Conservation (phyloP, 2,888 invertebrate genomes). For the Adelphocoris suturalis region DNA sequence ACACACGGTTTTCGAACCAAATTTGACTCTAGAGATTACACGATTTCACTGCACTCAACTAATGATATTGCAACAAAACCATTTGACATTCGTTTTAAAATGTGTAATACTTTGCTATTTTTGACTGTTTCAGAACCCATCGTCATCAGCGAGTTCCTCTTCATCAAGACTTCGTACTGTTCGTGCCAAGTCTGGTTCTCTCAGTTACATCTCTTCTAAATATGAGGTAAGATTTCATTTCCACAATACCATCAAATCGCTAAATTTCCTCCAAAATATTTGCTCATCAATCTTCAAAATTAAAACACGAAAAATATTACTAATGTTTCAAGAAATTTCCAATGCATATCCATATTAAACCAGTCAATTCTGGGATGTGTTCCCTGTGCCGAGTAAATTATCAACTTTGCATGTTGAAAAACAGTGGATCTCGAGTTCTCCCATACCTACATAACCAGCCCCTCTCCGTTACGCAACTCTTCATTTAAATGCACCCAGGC, state of each 20-base stretch:
- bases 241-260: too few species aligned
- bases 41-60: too few species aligned
- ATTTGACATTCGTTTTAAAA: too few species aligned
- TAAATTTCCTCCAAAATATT: too few species aligned
- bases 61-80: too few species aligned
- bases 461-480: conserved; percentile 17
- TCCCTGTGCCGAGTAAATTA: neutral
- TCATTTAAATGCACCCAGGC: conserved; percentile 36
- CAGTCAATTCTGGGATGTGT: too few species aligned
- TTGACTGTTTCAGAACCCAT: conserved; percentile 75
- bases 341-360: too few species aligned
- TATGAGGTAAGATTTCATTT: conserved; percentile 76
- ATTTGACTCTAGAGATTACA: too few species aligned
- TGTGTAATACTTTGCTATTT: neutral
- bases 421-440: neutral
- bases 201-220: conserved; percentile 77
- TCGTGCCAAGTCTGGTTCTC: conserved; percentile 76
- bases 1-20: too few species aligned
- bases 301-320: too few species aligned
- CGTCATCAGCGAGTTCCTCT: conserved; percentile 76
- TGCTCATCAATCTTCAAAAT: too few species aligned
- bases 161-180: conserved; percentile 75
- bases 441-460: conserved; percentile 38
- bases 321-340: too few species aligned
- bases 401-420: neutral